Conservation (phyloP, 1,140 invertebrate genomes). For the Charaxes varanes region DNA sequence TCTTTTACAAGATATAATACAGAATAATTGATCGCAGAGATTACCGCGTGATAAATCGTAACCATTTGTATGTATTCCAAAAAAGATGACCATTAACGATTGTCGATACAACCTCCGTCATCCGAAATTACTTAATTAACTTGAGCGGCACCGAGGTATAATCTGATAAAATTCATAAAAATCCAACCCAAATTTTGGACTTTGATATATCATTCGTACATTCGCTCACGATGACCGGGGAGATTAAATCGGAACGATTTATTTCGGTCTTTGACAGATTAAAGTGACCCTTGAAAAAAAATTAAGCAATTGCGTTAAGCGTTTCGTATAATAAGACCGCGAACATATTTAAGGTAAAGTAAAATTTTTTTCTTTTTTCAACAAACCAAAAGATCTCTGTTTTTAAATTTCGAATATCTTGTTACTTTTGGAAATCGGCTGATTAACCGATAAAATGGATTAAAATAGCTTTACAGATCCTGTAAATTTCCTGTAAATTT, state of each 20-base stretch:
- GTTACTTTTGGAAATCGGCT: no score
- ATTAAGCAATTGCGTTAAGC: slow-evolving; percentile 35
- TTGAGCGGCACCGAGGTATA: slow-evolving; percentile 21
- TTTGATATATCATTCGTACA: slow-evolving; percentile 51
- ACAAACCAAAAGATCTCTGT: no score
- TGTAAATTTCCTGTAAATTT: no score
- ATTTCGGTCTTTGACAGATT: slow-evolving; percentile 36
- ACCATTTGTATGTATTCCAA: slow-evolving; percentile 17
- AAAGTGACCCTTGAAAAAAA: slow-evolving; percentile 35
- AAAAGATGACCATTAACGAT: slow-evolving; percentile 17
- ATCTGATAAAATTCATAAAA: slow-evolving; percentile 55
- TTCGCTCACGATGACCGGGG: slow-evolving; percentile 23
- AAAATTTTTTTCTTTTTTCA: no score
- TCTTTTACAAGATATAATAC: slow-evolving; percentile 10
- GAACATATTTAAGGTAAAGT: no score
- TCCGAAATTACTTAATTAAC: slow-evolving; percentile 44
- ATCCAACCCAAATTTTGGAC: slow-evolving; percentile 48
- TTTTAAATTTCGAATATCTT: no score
- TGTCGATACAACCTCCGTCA: slow-evolving; percentile 10
- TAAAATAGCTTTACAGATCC: no score
- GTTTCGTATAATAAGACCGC: no score
- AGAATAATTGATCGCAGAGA: slow-evolving; percentile 14
- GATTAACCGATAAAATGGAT: no score
- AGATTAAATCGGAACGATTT: slow-evolving; percentile 44
- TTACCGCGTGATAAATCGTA: slow-evolving; percentile 14